Percentiles rank a stretch among this genome's conserved stretches.
phyloP scores from a whole-genome alignment of 2,888 invertebrate genomes.

The Neocrepidodera transversa region DNA sequence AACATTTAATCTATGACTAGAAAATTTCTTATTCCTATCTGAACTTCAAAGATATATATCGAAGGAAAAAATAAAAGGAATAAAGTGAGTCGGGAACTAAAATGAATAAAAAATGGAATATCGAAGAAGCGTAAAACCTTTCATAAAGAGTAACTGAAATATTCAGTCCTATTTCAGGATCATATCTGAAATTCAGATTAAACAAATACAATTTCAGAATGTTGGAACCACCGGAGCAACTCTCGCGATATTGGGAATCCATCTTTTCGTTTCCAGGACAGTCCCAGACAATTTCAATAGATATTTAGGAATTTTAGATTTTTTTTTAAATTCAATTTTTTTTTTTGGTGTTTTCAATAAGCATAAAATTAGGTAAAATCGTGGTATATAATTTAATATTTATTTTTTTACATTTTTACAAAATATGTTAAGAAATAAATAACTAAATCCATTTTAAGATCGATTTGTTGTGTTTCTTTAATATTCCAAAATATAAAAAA shows the following conservation, averaged over 20 bases:
- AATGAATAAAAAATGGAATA: constrained; percentile 38
- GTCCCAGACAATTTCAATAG: neutral
- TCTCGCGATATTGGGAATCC: constrained; percentile 50
- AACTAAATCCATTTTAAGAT: too few species aligned
- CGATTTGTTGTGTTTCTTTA: too few species aligned
- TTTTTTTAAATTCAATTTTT: too few species aligned
- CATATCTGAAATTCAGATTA: constrained; percentile 60
- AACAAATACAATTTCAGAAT: constrained; percentile 60
- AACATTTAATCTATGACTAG: too few species aligned
- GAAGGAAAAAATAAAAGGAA: constrained; percentile 22
- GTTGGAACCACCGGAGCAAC: constrained; percentile 52
- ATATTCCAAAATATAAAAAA: too few species aligned
- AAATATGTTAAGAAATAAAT: too few species aligned
- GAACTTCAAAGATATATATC: constrained; percentile 26
- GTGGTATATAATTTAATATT: too few species aligned
- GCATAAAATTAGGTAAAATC: too few species aligned
- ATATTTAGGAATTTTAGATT: too few species aligned
- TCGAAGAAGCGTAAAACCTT: constrained; percentile 37
- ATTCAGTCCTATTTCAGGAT: constrained; percentile 45
- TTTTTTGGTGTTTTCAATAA: too few species aligned
- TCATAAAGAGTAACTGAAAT: constrained; percentile 45
- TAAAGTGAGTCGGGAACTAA: constrained; percentile 29
- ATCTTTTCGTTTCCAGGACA: neutral
- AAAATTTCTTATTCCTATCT: constrained; percentile 6
- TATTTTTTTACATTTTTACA: too few species aligned